A percentile compares a stretch with the other conserved stretches of the same genome.
Conservation (phyloP, 2,888 invertebrate species). For the Patella caerulea region DNA sequence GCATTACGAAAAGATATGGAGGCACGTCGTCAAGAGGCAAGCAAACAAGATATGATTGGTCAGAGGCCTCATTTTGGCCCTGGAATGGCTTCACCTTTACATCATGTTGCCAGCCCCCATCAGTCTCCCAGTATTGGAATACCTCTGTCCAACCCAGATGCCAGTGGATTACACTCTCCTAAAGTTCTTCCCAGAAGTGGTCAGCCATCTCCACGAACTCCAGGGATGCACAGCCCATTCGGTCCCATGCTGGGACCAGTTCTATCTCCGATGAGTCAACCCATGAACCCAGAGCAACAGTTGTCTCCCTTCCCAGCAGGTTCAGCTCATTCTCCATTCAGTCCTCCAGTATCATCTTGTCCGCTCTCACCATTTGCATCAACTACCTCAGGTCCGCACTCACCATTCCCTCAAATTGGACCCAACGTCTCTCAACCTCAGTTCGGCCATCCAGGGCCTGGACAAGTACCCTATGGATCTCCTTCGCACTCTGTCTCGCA, state of each 20-base stretch:
- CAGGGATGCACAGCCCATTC: constrained; percentile 57
- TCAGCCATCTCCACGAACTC: constrained; percentile 62
- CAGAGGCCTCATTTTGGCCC: constrained; percentile 42
- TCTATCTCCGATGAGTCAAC: constrained; percentile 43
- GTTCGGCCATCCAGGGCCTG: neutral
- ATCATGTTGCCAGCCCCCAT: constrained; percentile 44
- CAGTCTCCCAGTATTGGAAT: constrained; percentile 23
- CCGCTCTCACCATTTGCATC: constrained; percentile 42
- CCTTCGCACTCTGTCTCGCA: constrained; percentile 24
- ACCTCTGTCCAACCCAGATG: constrained; percentile 29
- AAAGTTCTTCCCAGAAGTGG: constrained; percentile 55
- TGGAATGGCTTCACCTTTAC: constrained; percentile 49
- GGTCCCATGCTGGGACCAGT: constrained; percentile 40
- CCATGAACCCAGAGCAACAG: constrained; percentile 43
- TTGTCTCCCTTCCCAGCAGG: constrained; percentile 55
- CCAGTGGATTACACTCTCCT: constrained; percentile 55
- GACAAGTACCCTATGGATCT: constrained; percentile 16
- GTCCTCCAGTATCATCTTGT: constrained; percentile 43
- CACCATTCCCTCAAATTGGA: constrained; percentile 46
- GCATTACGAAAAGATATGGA: constrained; percentile 2
- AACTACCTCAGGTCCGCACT: constrained; percentile 50
- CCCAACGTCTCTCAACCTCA: constrained; percentile 32
- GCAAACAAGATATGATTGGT: constrained; percentile 32
- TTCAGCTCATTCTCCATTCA: constrained; percentile 54
- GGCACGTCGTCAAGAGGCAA: constrained; percentile 19